A percentile compares a stretch with the other conserved stretches of the same genome.
Conservation (phyloP, 2,888 invertebrate species). For the Nemotelus pantherinus region DNA sequence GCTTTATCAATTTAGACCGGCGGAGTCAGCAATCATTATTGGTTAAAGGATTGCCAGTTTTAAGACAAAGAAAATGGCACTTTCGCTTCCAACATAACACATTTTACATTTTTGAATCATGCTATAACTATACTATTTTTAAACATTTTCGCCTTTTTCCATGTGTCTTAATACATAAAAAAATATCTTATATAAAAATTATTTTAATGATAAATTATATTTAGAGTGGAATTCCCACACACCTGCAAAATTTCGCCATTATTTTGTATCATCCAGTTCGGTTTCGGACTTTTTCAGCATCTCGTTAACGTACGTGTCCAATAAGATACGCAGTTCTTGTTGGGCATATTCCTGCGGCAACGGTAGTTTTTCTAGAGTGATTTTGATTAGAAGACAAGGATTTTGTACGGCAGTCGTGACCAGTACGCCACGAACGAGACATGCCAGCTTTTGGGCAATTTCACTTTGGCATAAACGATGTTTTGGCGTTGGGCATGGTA, state of each 20-base stretch:
- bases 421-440: constrained; percentile 62
- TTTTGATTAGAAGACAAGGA: constrained; percentile 60
- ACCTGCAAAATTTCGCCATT: not conserved
- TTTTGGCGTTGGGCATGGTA: constrained; percentile 64
- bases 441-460: constrained; percentile 63
- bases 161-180: constrained; percentile 12
- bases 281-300: constrained; percentile 27
- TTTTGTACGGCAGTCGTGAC: constrained; percentile 60
- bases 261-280: constrained; percentile 28
- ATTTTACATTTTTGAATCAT: not conserved
- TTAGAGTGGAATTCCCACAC: not conserved
- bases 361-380: constrained; percentile 63
- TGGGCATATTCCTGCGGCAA: constrained; percentile 64
- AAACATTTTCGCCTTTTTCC: not conserved
- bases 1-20: not conserved
- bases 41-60: not conserved
- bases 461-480: constrained; percentile 65
- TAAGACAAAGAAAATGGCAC: constrained; percentile 37
- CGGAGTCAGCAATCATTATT: not conserved
- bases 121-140: too few species aligned
- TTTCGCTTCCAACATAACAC: constrained; percentile 32
- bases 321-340: constrained; percentile 57
- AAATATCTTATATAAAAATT: constrained; percentile 20
- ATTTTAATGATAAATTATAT: constrained; percentile 29
- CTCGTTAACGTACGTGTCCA: constrained; percentile 48